A percentile compares a stretch with the other conserved stretches of the same genome.
These are phyloP conservation scores for Brachyhypopomus gauderio DNA, from an alignment of 2,113 vertebrate genomes.

Conservation along the genomic window DNA sequence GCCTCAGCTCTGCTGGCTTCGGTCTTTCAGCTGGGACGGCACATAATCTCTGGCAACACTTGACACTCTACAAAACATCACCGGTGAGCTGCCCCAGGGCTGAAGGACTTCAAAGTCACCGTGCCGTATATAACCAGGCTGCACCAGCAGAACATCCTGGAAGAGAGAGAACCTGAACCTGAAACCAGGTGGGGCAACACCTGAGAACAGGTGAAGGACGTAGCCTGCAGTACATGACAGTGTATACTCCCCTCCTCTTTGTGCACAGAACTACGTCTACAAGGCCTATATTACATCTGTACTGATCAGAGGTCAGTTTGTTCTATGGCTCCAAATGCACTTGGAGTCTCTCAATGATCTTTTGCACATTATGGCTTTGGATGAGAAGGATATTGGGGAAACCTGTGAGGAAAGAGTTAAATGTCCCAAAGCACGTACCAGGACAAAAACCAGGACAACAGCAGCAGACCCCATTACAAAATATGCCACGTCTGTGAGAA, in stretches of 20 bases:
- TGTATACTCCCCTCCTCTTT: background rate
- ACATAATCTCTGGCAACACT: conserved; percentile 24
- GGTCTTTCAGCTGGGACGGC: background rate
- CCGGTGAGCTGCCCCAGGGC: background rate
- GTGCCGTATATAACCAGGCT: background rate
- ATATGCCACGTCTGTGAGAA: background rate
- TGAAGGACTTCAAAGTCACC: background rate
- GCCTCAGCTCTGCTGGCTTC: conserved; percentile 7
- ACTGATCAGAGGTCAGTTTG: background rate
- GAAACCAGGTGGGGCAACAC: conserved; percentile 5
- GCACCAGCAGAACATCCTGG: background rate
- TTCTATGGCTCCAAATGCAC: no score
- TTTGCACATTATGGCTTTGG: background rate
- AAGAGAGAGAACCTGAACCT: conserved; percentile 30
- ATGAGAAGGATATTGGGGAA: background rate
- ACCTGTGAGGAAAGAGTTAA: no score
- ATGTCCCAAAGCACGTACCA: no score
- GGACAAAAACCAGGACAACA: no score
- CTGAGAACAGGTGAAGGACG: background rate
- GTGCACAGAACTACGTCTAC: background rate
- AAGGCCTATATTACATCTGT: background rate
- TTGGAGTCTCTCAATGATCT: background rate
- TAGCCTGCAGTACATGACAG: background rate
- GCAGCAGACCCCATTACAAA: no score
- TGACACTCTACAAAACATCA: background rate